phyloP scores from a whole-genome alignment of 2,113 vertebrate species.

The Mystacornis crossleyi region DNA sequence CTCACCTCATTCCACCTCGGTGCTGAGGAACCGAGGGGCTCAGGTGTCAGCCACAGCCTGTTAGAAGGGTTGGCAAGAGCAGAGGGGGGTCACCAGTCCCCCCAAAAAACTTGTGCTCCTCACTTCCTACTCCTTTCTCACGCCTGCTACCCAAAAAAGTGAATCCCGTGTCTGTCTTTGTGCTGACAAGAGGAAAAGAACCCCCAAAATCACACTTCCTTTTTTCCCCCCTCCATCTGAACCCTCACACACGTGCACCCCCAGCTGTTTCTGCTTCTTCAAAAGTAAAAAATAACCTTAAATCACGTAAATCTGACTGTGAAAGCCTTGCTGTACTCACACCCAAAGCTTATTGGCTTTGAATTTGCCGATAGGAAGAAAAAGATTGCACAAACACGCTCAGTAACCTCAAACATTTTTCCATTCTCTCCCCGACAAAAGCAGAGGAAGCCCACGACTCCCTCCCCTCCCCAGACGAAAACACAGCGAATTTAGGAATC shows the following conservation, averaged over 20 bases:
- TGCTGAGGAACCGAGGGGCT: not conserved
- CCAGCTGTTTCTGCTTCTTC: not conserved
- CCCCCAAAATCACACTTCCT: not conserved
- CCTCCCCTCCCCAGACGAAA: not conserved
- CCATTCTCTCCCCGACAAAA: not conserved
- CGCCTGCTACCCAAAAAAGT: not conserved
- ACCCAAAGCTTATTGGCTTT: not conserved
- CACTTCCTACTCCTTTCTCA: not conserved
- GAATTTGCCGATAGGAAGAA: not conserved
- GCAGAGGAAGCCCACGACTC: not conserved
- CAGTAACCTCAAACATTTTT: not conserved
- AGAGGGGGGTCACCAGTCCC: not conserved
- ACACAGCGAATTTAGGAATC: not conserved
- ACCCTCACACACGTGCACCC: not conserved
- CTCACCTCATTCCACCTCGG: not conserved
- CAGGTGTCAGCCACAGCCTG: not conserved
- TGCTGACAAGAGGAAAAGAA: not conserved
- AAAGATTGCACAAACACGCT: not conserved
- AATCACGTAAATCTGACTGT: not conserved
- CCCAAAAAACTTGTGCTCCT: not conserved
- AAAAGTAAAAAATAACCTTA: not conserved
- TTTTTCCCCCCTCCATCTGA: not conserved
- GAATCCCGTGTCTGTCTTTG: not conserved
- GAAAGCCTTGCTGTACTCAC: not conserved
- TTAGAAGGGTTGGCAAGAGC: not conserved